These are phyloP conservation scores for Geodia barretti DNA, from an alignment of 37 sponge, comb jelly and placozoan species.

Conservation along the genomic window DNA sequence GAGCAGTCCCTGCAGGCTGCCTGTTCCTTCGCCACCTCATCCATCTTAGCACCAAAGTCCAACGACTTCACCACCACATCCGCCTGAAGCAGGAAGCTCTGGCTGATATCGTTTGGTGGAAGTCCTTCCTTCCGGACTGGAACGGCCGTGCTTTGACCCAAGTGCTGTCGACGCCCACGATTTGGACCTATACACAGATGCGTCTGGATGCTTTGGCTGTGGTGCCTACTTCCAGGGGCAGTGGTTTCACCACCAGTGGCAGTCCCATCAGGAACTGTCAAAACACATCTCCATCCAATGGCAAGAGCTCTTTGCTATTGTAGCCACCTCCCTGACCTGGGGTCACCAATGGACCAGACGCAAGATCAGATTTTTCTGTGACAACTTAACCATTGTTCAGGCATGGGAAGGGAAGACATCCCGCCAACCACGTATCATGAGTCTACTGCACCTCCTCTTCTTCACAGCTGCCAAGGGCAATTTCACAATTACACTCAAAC, in stretches of 20 bases:
- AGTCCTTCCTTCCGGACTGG: conserved; percentile 16
- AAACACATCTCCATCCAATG: conserved; percentile 19
- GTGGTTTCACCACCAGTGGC: conserved; percentile 23
- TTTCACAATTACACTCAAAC: conserved; percentile 1
- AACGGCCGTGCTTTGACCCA: conserved; percentile 20
- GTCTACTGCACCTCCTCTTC: conserved; percentile 7
- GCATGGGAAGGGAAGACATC: conserved; percentile 19
- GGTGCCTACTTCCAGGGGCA: conserved; percentile 27
- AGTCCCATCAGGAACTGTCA: conserved; percentile 11
- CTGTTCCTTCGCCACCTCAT: conserved; percentile 34
- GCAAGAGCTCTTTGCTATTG: conserved; percentile 47
- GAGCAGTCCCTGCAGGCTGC: conserved; percentile 29
- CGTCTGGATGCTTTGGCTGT: conserved; percentile 18
- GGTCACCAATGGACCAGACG: conserved; percentile 1
- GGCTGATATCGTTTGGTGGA: conserved; percentile 27
- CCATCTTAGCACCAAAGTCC: conserved; percentile 11
- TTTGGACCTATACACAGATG: conserved; percentile 32
- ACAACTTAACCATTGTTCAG: conserved; percentile 40
- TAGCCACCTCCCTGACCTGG: conserved; percentile 39
- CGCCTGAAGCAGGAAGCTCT: conserved; percentile 1
- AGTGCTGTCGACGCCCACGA: neutral
- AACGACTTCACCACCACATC: conserved; percentile 14
- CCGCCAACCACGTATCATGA: conserved; percentile 22
- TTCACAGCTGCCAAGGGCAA: no score
- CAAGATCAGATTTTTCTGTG: conserved; percentile 34